Base-by-base conservation (phyloP, 2,113 vertebrate genomes). In the Alethe diademata region DNA sequence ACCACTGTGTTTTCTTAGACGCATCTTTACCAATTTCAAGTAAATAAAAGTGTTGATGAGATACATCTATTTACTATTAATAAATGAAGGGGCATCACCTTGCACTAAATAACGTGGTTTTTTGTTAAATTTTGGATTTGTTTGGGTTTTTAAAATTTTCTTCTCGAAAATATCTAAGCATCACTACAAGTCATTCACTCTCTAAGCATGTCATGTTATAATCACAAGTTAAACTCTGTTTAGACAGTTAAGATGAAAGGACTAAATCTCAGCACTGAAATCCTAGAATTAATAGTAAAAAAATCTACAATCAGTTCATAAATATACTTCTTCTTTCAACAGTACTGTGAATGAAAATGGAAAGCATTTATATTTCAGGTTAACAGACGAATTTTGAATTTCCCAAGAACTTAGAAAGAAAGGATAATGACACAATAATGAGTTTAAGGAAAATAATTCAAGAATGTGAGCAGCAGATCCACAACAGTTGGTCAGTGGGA, bases 401-500 rank as follows among this genome's bases (percentile, higher is more conserved):
- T 81, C 2, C 14, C 33, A 13, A 75, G 7, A 3, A 24, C 53
- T 54, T 57, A 42, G 33, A 3, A 33, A 50, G 57, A 19, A 48
- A 43, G 4, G 5, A 36, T 12, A 76, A 83, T 20, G 58, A 36
- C 2, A 5, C 6, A 19, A 14, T 10, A 64, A 64, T 7, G 8
- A 53, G 19, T 36, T 20, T 23, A 73, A 70, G 12, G 16, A 62
- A 53, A 23, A 50, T 28, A 35, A 26, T 45, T 40, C 58, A 64
- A 5, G 9, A 75, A 53, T 14, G 4, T 22, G 4, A 65, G 29
- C 7, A 70, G n/a, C 13, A 36, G 17, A n/a, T 0, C 0, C 14
- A 43, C 5, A 12, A 3, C 0, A 48, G 5, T 3, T 1, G 0
- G 9, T 36, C 35, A 67, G 7, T 29, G 28, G 11, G 16, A 71